Conservation (phyloP, 2,888 invertebrate genomes). For the Diloba caeruleocephala region DNA sequence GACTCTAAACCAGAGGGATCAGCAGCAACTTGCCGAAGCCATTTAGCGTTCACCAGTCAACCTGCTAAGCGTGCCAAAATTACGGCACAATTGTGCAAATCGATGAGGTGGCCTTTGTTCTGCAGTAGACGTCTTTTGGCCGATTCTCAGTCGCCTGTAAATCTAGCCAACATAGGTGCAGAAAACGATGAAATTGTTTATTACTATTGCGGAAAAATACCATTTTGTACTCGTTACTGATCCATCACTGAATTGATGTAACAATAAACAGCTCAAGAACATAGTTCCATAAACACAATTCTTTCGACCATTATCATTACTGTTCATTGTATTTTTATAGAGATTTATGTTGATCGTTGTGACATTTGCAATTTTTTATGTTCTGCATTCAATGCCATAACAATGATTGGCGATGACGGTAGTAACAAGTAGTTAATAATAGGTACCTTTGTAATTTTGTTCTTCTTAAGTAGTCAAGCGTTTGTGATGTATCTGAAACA, state of each 20-base stretch:
- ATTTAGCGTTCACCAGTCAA: too few relatives aligned
- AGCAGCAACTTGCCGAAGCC: too few relatives aligned
- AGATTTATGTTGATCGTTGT: constrained; percentile 69
- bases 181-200: too few relatives aligned
- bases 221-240: not conserved
- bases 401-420: constrained; percentile 48
- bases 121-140: too few relatives aligned
- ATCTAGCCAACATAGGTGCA: too few relatives aligned
- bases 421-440: constrained; percentile 39
- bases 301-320: constrained; percentile 55
- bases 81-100: too few relatives aligned
- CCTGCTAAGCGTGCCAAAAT: too few relatives aligned
- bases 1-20: too few relatives aligned
- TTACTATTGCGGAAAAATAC: too few relatives aligned
- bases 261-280: constrained; percentile 25
- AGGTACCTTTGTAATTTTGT: constrained; percentile 80
- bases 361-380: constrained; percentile 57
- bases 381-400: constrained; percentile 60
- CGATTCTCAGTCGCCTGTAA: too few relatives aligned
- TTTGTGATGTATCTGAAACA: constrained; percentile 80
- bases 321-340: constrained; percentile 61
- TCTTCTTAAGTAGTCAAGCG: constrained; percentile 72
- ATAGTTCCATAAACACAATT: constrained; percentile 45
- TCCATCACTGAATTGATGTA: constrained; percentile 39
- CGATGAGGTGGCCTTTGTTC: too few relatives aligned